Percentiles rank a stretch among this genome's conserved stretches.
Evolutionary conservation across 2,797 vertebrate genomes (phyloP).

Genomic region (Gastrophryne carolinensis): DNA sequence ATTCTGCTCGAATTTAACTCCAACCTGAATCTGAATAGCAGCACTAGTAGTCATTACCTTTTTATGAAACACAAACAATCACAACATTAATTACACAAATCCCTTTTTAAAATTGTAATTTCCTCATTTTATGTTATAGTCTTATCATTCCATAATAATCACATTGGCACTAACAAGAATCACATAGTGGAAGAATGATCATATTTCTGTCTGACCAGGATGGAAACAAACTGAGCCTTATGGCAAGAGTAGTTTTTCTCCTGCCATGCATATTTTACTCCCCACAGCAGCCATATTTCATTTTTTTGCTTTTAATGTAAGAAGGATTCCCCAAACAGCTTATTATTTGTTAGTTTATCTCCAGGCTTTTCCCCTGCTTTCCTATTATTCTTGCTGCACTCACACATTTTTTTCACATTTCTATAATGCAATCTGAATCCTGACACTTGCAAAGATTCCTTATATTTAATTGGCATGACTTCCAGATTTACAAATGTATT

Average conservation of each 20-base stretch:
- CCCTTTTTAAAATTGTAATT: no score
- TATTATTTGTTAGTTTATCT: conserved; percentile 41
- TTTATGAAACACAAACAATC: no score
- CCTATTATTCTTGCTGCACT: neutral
- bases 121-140: no score
- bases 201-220: neutral
- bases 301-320: conserved; percentile 12
- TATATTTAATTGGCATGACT: neutral
- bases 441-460: neutral
- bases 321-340: conserved; percentile 38
- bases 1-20: no score
- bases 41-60: no score
- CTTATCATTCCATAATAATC: no score
- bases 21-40: no score
- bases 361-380: conserved; percentile 16
- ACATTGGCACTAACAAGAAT: no score
- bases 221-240: neutral
- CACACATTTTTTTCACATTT: conserved; percentile 1
- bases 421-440: conserved; percentile 4
- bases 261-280: conserved; percentile 38
- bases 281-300: conserved; percentile 32
- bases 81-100: no score
- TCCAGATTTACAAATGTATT: neutral
- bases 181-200: neutral
- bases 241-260: neutral